Evolutionary conservation across 2,113 vertebrate species (phyloP).

Genomic region (Osmerus eperlanus): DNA sequence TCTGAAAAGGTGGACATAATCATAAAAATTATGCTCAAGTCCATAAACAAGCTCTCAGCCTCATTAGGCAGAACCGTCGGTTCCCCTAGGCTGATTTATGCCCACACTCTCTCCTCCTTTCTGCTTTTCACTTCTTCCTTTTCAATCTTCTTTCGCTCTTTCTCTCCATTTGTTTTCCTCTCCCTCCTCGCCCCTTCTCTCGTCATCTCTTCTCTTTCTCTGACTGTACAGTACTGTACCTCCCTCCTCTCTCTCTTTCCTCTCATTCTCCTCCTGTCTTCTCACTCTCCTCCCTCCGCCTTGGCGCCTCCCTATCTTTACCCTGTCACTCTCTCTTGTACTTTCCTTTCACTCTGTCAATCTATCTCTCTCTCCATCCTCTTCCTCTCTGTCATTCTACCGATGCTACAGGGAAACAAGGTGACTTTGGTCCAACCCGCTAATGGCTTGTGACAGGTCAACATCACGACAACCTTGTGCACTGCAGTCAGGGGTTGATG

Average conservation of each 20-base stretch:
- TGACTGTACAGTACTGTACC: background rate
- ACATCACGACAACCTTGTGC: slow-evolving; percentile 26
- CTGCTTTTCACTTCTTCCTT: background rate
- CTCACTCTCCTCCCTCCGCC: no score
- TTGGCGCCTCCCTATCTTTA: no score
- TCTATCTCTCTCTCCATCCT: background rate
- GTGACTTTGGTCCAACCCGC: slow-evolving; percentile 77
- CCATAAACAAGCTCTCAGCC: slow-evolving; percentile 92
- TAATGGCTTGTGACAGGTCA: slow-evolving; percentile 86
- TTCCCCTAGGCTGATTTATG: slow-evolving; percentile 83
- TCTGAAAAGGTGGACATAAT: slow-evolving; percentile 93
- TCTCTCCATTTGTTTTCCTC: background rate
- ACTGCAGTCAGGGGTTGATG: background rate
- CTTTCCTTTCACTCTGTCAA: no score
- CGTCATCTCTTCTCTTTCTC: background rate
- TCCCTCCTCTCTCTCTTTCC: background rate
- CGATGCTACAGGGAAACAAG: slow-evolving; percentile 81
- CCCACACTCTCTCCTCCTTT: slow-evolving; percentile 41
- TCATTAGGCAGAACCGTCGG: slow-evolving; percentile 84
- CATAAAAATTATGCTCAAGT: slow-evolving; percentile 88
- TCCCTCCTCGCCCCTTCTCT: background rate
- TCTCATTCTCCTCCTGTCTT: background rate
- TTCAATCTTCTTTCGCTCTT: no score
- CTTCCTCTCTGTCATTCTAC: background rate
- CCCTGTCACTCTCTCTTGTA: no score